Base-by-base conservation (phyloP, 1,140 invertebrate species). In the Anoplolepis gracilipes region DNA sequence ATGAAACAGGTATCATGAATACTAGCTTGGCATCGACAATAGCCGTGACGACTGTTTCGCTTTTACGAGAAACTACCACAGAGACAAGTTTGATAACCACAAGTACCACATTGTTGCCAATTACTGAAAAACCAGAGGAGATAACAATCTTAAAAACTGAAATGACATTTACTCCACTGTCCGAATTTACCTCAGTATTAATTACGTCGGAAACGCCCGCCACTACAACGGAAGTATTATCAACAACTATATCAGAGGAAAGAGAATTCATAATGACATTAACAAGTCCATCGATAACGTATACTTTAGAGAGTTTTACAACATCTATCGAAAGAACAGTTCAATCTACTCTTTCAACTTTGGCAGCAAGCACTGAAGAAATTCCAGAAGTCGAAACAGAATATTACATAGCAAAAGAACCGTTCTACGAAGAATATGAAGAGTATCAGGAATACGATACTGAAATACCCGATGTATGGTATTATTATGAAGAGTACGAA, bases 401-500 rank as follows among this genome's bases (percentile, higher is more conserved):
- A 30, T 81, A 72, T 81, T 81, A 81, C 8, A 0, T 72, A 33
- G 65, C 78, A 4, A n/a, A 57, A 16, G 65, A 19, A 0, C 49
- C 78, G 2, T 13, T 16, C 13, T 79, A 79, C 19, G 19, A 81
- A 81, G 36, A 73, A 25, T 75, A 75, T 75, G 59, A 79, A 69
- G 65, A 59, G 7, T 57, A 72, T 8, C 36, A 59, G 55, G 64
- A 22, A 6, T 81, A 70, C 1, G 77, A 57, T 25, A 70, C 61
- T 4, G 64, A 57, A 57, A 70, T 81, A 22, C 78, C 78, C 10
- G 33, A 28, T 2, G 42, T 11, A 7, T 81, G 78, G 78, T 72
- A 72, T 16, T 16, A 81, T 72, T 81, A 81, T 19, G 78, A 81
- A 19, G 49, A 70, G 6, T 81, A 72, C 19, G 36, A 57, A 72